These are phyloP conservation scores for Eristalinus sepulchralis DNA, from an alignment of 2,888 invertebrate species.

Conservation along the genomic window DNA sequence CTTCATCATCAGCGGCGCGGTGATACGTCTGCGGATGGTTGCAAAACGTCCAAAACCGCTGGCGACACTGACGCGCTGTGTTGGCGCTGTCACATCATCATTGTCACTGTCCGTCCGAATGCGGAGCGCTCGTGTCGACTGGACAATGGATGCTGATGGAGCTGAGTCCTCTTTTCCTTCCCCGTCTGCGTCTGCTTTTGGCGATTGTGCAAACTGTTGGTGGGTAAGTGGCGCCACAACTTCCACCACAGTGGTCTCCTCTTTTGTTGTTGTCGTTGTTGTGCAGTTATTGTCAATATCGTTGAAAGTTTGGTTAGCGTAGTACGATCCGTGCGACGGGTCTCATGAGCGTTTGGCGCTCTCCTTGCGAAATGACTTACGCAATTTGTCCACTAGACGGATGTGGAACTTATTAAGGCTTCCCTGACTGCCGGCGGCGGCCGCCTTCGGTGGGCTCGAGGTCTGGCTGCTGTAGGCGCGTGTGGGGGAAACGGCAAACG, in stretches of 20 bases:
- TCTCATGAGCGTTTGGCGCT: slow-evolving; percentile 79
- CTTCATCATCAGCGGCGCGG: slow-evolving; percentile 72
- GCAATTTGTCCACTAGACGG: slow-evolving; percentile 87
- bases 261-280: slow-evolving; percentile 62
- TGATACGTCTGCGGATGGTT: slow-evolving; percentile 75
- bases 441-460: slow-evolving; percentile 82
- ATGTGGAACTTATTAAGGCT: slow-evolving; percentile 88
- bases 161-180: slow-evolving; percentile 1
- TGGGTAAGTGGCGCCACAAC: slow-evolving; percentile 61
- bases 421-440: slow-evolving; percentile 83
- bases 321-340: slow-evolving; percentile 47
- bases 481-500: slow-evolving; percentile 84
- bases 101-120: slow-evolving; percentile 42
- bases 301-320: slow-evolving; percentile 68
- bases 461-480: slow-evolving; percentile 78
- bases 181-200: not conserved
- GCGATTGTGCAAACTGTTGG: slow-evolving; percentile 8
- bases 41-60: slow-evolving; percentile 47
- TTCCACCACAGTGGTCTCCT: slow-evolving; percentile 4
- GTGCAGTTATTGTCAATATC: slow-evolving; percentile 71
- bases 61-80: slow-evolving; percentile 18
- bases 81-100: slow-evolving; percentile 30
- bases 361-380: slow-evolving; percentile 84
- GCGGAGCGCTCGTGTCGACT: slow-evolving; percentile 52
- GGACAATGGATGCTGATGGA: slow-evolving; percentile 52